Base-by-base conservation (phyloP, 2,113 vertebrate species). In the Takifugu flavidus region DNA sequence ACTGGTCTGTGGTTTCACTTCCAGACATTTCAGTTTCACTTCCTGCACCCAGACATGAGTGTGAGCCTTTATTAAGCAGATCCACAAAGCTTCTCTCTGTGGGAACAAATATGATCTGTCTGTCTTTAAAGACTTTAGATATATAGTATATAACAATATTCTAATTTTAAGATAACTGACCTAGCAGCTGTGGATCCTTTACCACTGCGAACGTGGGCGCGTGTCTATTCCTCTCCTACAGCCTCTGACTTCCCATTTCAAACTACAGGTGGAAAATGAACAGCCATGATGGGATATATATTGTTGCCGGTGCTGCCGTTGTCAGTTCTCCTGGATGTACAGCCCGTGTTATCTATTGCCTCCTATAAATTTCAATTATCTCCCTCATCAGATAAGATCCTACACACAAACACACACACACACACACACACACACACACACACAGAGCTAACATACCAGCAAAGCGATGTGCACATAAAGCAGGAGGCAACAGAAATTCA, bases 331-430 rank as follows among this genome's bases (percentile, higher is more conserved):
- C 65, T 59, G 39, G 26, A 71, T 54, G 68, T 72, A 68, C 68
- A 28, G 54, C 56, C 66, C 7, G 43, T 68, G 72, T 82, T 79
- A 75, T 86, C 79, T 74, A 66, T 78, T 80, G 75, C 75, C 65
- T 62, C 65, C 82, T 67, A 85, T 82, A 84, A 85, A 87, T 82
- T 82, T 78, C 73, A 86, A 86, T 87, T 76, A 84, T 82, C 67
- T 62, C 56, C 53, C 45, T 81, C 14, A 14, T 76, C 77, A 72
- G 83, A 85, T 84, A 81, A 69, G 59, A 77, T 75, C 78, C 64
- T 75, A 81, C 49, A 59, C 34, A 5, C 62, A 60, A 75, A 51
- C 14, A 69, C 15, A 81, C 49, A 58, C 31, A 62, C 77, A 52
- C 14, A 68, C n/a, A 15, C 47, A 49, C 80, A 69, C 78, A 80